A percentile compares a stretch with the other conserved stretches of the same genome.
phyloP scores from a whole-genome alignment of 2,888 invertebrate species.

The Erebia aethiops region DNA sequence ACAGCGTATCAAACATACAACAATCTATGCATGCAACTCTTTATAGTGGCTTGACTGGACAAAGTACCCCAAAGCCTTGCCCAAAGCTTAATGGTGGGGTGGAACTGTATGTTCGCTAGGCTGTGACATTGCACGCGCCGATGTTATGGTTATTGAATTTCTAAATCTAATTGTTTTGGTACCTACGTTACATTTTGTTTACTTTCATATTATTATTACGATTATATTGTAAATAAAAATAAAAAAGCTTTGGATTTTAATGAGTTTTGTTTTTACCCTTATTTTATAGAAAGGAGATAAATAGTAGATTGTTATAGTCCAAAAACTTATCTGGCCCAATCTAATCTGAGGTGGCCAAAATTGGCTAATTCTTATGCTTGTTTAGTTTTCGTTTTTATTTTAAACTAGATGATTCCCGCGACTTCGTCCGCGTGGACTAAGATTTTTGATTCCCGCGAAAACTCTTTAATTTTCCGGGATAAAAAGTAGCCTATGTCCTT shows the following conservation, averaged over 20 bases:
- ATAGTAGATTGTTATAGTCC: not conserved
- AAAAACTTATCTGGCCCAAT: no score
- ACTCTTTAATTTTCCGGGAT: no score
- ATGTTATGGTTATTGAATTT: constrained; percentile 60
- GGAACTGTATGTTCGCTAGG: constrained; percentile 1
- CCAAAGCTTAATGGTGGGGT: no score
- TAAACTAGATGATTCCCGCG: no score
- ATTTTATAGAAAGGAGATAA: not conserved
- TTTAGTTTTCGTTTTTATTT: no score
- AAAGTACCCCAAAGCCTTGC: no score
- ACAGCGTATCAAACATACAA: constrained; percentile 19
- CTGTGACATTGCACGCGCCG: constrained; percentile 45
- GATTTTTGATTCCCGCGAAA: no score
- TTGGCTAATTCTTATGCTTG: no score
- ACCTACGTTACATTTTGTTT: constrained; percentile 81
- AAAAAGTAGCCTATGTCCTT: no score
- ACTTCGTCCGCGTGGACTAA: no score
- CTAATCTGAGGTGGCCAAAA: no score
- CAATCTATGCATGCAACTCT: not conserved
- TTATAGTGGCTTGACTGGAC: not conserved
- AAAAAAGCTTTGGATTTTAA: constrained; percentile 80
- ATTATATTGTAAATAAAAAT: constrained; percentile 80
- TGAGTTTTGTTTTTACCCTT: constrained; percentile 24
- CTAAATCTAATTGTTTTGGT: constrained; percentile 74
- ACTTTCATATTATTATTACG: constrained; percentile 79